Percentiles rank a stretch among this genome's conserved stretches.
phyloP scores from a whole-genome alignment of 2,797 vertebrate genomes.

The Micrastur ruficollis region DNA sequence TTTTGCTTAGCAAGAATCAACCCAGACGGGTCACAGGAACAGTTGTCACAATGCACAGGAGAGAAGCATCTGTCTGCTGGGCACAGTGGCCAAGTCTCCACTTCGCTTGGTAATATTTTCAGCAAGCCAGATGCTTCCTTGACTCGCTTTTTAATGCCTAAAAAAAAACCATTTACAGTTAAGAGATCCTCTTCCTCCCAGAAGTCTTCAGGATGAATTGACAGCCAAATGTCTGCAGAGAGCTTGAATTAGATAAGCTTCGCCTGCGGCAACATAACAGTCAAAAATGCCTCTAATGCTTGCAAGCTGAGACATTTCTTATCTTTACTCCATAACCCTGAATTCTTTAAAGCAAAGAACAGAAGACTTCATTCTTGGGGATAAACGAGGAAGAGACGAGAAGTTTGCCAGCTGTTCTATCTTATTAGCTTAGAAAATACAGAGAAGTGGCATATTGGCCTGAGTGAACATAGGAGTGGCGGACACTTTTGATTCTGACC shows the following conservation, averaged over 20 bases:
- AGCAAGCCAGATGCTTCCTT: background rate
- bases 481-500: background rate
- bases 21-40: background rate
- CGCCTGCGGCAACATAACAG: slow-evolving; percentile 29
- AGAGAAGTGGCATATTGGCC: background rate
- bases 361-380: slow-evolving; percentile 24
- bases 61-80: background rate
- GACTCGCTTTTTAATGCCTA: background rate
- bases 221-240: slow-evolving; percentile 44
- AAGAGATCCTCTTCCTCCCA: slow-evolving; percentile 29
- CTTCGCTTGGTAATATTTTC: background rate
- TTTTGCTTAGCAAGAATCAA: background rate
- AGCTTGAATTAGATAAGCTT: slow-evolving; percentile 47
- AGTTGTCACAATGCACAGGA: background rate
- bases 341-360: slow-evolving; percentile 39
- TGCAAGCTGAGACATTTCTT: slow-evolving; percentile 46
- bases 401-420: slow-evolving; percentile 38
- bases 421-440: background rate
- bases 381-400: background rate
- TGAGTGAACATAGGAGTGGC: background rate
- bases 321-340: slow-evolving; percentile 26
- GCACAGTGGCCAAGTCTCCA: background rate
- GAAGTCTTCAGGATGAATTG: slow-evolving; percentile 10
- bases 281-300: slow-evolving; percentile 33
- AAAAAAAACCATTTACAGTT: background rate